phyloP scores from a whole-genome alignment of 2,113 vertebrate species.

The Willisornis vidua region DNA sequence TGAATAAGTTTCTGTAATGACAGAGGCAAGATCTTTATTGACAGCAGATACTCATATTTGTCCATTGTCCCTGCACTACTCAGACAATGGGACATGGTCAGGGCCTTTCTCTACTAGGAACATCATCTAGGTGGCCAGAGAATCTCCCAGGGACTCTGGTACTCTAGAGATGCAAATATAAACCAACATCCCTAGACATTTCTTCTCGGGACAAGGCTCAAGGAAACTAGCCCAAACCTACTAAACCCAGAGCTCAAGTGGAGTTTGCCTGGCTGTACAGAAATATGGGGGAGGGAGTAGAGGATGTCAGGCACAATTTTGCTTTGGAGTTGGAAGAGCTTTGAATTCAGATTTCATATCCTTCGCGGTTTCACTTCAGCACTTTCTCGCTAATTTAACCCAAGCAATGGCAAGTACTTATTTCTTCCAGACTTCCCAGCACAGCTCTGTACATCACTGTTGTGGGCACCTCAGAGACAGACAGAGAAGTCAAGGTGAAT shows the following conservation, averaged over 20 bases:
- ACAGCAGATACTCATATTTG: neutral
- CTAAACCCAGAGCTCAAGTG: neutral
- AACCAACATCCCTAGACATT: neutral
- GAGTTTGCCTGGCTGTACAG: neutral
- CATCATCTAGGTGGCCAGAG: neutral
- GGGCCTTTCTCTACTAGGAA: neutral
- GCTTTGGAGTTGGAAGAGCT: neutral
- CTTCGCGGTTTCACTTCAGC: neutral
- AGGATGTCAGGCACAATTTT: fast-evolving
- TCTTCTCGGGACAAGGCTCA: neutral
- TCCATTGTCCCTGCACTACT: neutral
- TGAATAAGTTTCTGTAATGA: neutral
- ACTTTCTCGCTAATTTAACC: neutral
- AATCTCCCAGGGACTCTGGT: neutral
- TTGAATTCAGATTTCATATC: neutral
- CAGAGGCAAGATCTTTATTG: neutral
- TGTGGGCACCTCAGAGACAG: neutral
- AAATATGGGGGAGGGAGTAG: neutral
- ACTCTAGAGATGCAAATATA: neutral
- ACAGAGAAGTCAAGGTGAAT: neutral
- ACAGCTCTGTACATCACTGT: neutral
- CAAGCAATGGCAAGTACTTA: neutral
- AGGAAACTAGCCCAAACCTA: neutral
- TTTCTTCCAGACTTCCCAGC: neutral
- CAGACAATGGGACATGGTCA: fast-evolving